phyloP scores from a whole-genome alignment of 2,888 invertebrate species.

The Amaurobius ferox region DNA sequence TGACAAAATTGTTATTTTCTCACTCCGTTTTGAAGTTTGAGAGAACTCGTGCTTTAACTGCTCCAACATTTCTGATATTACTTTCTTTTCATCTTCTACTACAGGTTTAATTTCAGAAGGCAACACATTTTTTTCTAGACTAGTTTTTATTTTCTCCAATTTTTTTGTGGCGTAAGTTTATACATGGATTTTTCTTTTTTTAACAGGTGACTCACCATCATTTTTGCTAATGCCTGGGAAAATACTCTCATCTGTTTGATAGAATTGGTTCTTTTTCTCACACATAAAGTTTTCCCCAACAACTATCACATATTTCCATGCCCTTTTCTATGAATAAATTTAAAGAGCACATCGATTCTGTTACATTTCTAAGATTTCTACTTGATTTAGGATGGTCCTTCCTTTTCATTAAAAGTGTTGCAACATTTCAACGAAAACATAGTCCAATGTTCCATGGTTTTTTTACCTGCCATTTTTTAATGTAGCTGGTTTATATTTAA shows the following conservation, averaged over 20 bases:
- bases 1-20: too few relatives aligned
- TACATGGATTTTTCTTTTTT: neutral
- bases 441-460: too few relatives aligned
- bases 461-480: neutral
- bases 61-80: neutral
- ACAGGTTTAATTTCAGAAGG: neutral
- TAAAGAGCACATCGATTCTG: neutral
- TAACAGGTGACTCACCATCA: neutral
- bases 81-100: neutral
- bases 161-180: neutral
- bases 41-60: neutral
- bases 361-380: neutral
- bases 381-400: neutral
- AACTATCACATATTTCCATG: constrained; percentile 13
- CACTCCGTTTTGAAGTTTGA: too few relatives aligned
- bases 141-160: neutral
- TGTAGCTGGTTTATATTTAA: too few relatives aligned
- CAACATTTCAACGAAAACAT: neutral
- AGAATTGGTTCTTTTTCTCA: neutral
- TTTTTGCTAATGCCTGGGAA: neutral
- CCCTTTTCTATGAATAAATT: neutral
- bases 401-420: neutral
- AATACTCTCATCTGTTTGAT: too few relatives aligned
- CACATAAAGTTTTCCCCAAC: neutral
- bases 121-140: neutral